Evolutionary conservation across 2,888 invertebrate species (phyloP).

Genomic region (Diloba caeruleocephala): DNA sequence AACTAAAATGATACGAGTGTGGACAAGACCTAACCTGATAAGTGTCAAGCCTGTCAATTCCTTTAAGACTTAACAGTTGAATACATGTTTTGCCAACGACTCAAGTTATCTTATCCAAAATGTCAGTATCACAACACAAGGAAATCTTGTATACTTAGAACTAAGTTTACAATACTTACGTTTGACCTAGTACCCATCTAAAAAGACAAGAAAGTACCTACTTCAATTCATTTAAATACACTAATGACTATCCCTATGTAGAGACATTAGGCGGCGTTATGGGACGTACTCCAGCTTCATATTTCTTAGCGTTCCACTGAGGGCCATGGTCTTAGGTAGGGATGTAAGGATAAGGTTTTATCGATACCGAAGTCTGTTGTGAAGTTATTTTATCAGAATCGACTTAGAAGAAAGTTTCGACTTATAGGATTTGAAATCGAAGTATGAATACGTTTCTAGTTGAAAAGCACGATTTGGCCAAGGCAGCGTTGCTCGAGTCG

Average conservation of each 20-base stretch:
- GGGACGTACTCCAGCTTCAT: conserved; percentile 24
- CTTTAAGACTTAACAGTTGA: too few species aligned
- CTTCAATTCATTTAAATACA: conserved; percentile 39
- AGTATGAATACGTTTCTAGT: too few species aligned
- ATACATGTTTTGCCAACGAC: too few species aligned
- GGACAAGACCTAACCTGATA: too few species aligned
- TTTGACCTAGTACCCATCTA: conserved; percentile 6
- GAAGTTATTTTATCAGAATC: too few species aligned
- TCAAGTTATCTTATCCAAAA: too few species aligned
- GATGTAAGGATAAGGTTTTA: conserved; percentile 8
- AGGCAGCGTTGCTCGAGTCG: not conserved
- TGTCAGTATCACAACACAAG: conserved; percentile 6
- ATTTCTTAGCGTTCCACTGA: conserved; percentile 43
- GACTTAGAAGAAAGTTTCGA: too few species aligned
- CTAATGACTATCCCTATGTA: conserved; percentile 28
- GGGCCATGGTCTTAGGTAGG: conserved; percentile 1
- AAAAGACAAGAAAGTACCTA: conserved; percentile 16
- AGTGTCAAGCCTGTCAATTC: too few species aligned
- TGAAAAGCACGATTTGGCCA: not conserved
- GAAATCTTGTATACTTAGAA: conserved; percentile 21
- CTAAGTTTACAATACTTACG: conserved; percentile 4
- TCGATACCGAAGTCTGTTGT: too few species aligned
- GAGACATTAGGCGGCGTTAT: conserved; percentile 29
- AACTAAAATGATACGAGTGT: too few species aligned
- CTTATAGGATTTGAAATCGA: too few species aligned